Conservation (phyloP, 1,140 invertebrate species). For the Harpegnathos saltator region DNA sequence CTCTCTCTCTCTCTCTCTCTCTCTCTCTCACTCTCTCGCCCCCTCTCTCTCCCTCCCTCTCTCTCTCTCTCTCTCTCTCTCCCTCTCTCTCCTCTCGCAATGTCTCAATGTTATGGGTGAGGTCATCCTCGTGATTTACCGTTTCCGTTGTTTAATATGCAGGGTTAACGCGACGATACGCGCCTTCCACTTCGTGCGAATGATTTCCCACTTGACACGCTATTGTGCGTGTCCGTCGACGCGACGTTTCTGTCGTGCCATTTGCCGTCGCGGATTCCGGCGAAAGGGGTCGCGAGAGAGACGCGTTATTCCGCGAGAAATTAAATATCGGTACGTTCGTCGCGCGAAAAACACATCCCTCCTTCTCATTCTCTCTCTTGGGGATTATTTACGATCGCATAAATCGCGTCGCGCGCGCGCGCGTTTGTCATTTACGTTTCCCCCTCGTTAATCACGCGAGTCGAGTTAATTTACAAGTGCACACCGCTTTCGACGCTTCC, state of each 20-base stretch:
- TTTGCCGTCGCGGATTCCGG: too few species aligned
- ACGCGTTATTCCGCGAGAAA: neutral
- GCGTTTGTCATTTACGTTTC: neutral
- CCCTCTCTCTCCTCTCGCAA: neutral
- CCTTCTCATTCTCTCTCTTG: too few species aligned
- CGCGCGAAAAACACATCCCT: neutral
- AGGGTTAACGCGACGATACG: slow-evolving; percentile 31
- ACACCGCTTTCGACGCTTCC: neutral
- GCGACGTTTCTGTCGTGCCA: neutral
- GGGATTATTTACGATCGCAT: neutral
- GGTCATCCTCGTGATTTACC: slow-evolving; percentile 56
- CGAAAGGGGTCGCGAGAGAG: neutral
- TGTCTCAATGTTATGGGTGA: slow-evolving; percentile 51
- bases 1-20: neutral
- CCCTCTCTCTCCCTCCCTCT: neutral
- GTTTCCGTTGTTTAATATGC: slow-evolving; percentile 44
- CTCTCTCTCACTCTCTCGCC: neutral
- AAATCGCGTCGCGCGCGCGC: neutral
- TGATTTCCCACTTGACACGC: neutral
- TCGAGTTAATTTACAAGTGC: slow-evolving; percentile 13
- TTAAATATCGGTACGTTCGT: neutral
- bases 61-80: too few species aligned
- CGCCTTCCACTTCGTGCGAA: slow-evolving; percentile 23
- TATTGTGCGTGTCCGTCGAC: neutral
- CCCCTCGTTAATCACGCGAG: neutral